Conservation (phyloP, 2,888 invertebrate species). For the Pseudococcus viburni region DNA sequence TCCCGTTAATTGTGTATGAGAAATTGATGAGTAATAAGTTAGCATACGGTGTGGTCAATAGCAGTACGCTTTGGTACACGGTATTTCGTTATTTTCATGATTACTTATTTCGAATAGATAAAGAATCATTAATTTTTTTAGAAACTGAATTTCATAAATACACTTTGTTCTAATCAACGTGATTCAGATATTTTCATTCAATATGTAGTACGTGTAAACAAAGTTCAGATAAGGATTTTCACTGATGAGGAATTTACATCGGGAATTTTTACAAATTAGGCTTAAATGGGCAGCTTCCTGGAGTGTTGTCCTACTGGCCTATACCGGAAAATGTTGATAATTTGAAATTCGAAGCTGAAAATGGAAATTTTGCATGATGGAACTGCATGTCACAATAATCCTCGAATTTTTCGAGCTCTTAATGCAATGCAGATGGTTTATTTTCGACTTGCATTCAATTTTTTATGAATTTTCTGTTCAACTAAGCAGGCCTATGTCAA, state of each 20-base stretch:
- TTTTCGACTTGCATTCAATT: no score
- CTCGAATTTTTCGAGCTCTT: no score
- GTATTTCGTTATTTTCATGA: background rate
- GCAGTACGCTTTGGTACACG: background rate
- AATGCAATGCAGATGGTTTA: no score
- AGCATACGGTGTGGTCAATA: background rate
- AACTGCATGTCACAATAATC: no score
- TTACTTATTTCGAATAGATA: background rate
- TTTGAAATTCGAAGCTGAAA: background rate
- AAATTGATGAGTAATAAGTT: slow-evolving; percentile 47
- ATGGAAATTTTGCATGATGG: background rate
- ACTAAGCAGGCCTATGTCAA: no score
- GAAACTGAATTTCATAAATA: background rate
- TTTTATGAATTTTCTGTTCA: no score
- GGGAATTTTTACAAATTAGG: background rate
- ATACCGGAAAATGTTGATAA: background rate
- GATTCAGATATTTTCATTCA: background rate
- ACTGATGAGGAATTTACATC: background rate
- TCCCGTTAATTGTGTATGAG: slow-evolving; percentile 41
- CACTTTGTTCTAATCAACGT: background rate
- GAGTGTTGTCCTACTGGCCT: background rate
- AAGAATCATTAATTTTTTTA: background rate
- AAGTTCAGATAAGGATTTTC: background rate
- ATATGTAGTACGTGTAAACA: background rate
- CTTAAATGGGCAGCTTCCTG: background rate